Evolutionary conservation across 2,888 invertebrate species (phyloP).

Genomic region (Pseudolycoriella hygida): DNA sequence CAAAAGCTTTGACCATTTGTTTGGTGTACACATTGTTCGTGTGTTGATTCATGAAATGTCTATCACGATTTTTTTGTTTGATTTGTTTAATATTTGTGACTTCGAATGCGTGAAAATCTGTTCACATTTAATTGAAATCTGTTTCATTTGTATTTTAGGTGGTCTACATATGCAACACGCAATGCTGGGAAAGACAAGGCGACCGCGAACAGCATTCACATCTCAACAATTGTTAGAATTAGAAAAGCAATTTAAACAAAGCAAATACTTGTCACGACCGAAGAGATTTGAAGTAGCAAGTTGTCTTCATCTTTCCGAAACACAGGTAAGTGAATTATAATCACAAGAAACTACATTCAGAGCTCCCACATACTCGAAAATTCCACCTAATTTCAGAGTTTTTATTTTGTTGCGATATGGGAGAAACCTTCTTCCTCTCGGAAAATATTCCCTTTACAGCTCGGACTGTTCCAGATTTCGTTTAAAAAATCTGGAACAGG

Average conservation of each 20-base stretch:
- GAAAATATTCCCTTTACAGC: too few species aligned
- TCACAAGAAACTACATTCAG: too few species aligned
- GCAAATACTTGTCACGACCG: constrained; percentile 95
- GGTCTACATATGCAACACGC: constrained; percentile 44
- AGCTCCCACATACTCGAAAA: too few species aligned
- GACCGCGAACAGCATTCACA: constrained; percentile 96
- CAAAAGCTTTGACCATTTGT: not conserved
- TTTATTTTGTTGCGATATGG: too few species aligned
- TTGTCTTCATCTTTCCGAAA: constrained; percentile 92
- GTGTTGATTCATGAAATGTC: too few species aligned
- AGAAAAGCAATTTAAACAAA: constrained; percentile 96
- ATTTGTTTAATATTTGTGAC: too few species aligned
- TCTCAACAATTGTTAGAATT: constrained; percentile 87
- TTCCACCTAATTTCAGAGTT: too few species aligned
- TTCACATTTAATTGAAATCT: not conserved
- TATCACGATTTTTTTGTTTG: too few species aligned
- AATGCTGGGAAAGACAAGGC: constrained; percentile 65
- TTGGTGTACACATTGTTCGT: not conserved
- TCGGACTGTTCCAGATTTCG: too few species aligned
- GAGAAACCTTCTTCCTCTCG: too few species aligned
- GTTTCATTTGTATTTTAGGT: not conserved
- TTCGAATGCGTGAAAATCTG: not conserved
- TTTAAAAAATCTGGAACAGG: too few species aligned
- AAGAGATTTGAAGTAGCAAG: constrained; percentile 98
- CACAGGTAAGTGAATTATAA: constrained; percentile 55